phyloP scores from a whole-genome alignment of 1,140 invertebrate genomes.

The Drosophila athabasca region DNA sequence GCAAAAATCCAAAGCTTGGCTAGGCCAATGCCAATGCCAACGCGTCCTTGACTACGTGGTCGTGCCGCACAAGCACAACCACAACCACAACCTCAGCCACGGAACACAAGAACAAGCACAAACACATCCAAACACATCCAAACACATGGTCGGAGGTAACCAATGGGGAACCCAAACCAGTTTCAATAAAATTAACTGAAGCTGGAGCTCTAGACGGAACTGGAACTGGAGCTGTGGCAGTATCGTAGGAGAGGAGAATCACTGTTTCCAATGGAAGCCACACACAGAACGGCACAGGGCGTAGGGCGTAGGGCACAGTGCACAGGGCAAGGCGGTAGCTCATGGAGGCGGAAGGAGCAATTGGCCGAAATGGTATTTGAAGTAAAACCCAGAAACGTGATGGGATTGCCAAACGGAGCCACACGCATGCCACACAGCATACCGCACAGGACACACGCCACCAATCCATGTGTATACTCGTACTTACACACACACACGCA shows the following conservation, averaged over 20 bases:
- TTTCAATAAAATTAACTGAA: too few relatives aligned
- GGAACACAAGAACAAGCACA: too few relatives aligned
- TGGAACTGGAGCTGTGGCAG: too few relatives aligned
- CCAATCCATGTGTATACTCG: background rate
- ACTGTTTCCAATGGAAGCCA: too few relatives aligned
- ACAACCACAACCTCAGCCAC: too few relatives aligned
- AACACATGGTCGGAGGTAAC: background rate
- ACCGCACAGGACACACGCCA: constrained; percentile 14
- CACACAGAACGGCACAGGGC: too few relatives aligned
- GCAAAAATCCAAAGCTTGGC: constrained; percentile 1
- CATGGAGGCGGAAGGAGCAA: constrained; percentile 43
- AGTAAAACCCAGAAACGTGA: constrained; percentile 75
- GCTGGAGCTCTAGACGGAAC: too few relatives aligned
- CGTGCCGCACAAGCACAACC: constrained; percentile 3
- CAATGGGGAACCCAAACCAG: too few relatives aligned
- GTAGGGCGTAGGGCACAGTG: too few relatives aligned
- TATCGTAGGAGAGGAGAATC: too few relatives aligned
- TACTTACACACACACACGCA: background rate
- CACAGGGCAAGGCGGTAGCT: background rate
- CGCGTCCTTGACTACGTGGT: constrained; percentile 15
- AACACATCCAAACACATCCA: background rate
- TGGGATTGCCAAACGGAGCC: constrained; percentile 54
- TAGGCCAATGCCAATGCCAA: background rate
- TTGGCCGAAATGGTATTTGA: constrained; percentile 75
- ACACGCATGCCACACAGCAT: constrained; percentile 49